A percentile compares a stretch with the other conserved stretches of the same genome.
Evolutionary conservation across 2,113 vertebrate genomes (phyloP).

Genomic region (Ageneiosus marmoratus): DNA sequence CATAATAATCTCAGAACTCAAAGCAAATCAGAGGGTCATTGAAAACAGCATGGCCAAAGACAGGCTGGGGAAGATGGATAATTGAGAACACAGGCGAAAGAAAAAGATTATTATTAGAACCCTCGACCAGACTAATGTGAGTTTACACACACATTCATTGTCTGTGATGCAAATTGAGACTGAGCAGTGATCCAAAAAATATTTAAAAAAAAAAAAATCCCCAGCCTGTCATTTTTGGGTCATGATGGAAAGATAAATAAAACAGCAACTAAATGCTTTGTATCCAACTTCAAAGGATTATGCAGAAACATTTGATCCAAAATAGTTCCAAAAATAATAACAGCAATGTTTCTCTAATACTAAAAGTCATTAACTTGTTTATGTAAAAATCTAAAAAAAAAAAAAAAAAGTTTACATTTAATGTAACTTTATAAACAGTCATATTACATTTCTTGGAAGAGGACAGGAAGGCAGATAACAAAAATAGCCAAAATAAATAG

Average conservation of each 20-base stretch:
- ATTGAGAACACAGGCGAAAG: not conserved
- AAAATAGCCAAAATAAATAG: slow-evolving; percentile 39
- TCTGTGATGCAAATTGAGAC: not conserved
- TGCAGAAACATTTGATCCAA: not conserved
- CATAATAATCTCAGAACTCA: slow-evolving; percentile 67
- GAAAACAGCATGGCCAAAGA: slow-evolving; percentile 19
- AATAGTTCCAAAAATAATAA: slow-evolving; percentile 8
- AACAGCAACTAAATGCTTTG: not conserved
- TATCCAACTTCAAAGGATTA: slow-evolving; percentile 9
- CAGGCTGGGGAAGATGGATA: not conserved
- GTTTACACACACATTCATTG: not conserved
- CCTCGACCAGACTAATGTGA: not conserved
- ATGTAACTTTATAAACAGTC: slow-evolving; percentile 20
- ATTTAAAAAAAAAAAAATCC: not conserved
- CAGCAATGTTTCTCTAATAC: slow-evolving; percentile 2
- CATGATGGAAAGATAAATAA: not conserved
- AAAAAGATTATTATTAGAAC: not conserved
- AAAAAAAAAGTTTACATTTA: slow-evolving; percentile 12
- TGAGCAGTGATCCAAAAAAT: not conserved
- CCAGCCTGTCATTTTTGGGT: not conserved
- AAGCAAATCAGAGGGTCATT: slow-evolving; percentile 60
- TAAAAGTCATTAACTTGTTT: not conserved
- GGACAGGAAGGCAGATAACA: slow-evolving; percentile 47
- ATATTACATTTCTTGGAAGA: slow-evolving; percentile 40
- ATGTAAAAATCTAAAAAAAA: not conserved